phyloP scores from a whole-genome alignment of 2,888 invertebrate genomes.

The Megalurothrips usitatus region DNA sequence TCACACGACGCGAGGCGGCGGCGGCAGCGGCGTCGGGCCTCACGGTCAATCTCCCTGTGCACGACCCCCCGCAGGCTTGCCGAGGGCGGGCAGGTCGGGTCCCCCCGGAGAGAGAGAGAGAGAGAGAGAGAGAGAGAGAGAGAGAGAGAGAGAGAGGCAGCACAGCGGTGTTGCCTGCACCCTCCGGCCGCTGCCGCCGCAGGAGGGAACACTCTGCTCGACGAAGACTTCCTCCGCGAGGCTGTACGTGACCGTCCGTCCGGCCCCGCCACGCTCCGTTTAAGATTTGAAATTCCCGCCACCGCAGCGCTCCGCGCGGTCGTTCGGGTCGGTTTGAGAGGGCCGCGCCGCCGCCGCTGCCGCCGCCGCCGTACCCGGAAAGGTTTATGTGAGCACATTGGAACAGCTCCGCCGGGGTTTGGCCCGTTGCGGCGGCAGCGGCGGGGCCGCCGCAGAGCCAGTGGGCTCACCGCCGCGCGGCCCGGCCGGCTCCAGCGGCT shows the following conservation, averaged over 20 bases:
- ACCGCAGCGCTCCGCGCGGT: too few species aligned
- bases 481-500: background rate
- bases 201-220: too few species aligned
- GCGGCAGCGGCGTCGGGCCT: too few species aligned
- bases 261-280: background rate
- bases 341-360: background rate
- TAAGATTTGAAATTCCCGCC: too few species aligned
- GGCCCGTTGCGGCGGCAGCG: background rate
- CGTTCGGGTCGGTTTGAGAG: too few species aligned
- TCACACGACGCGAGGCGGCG: background rate
- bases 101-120: too few species aligned
- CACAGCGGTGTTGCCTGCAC: too few species aligned
- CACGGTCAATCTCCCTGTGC: background rate
- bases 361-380: background rate
- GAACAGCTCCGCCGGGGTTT: background rate
- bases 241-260: too few species aligned
- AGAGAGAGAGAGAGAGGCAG: background rate
- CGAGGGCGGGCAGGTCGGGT: too few species aligned
- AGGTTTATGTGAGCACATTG: slow-evolving; percentile 26
- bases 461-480: background rate
- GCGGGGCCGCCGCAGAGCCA: background rate
- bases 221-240: too few species aligned
- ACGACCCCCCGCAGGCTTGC: background rate
- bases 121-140: background rate
- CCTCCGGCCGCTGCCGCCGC: background rate